These are phyloP conservation scores for Oscheius sp. DNA, from an alignment of 2,888 invertebrate species.

Conservation along the genomic window DNA sequence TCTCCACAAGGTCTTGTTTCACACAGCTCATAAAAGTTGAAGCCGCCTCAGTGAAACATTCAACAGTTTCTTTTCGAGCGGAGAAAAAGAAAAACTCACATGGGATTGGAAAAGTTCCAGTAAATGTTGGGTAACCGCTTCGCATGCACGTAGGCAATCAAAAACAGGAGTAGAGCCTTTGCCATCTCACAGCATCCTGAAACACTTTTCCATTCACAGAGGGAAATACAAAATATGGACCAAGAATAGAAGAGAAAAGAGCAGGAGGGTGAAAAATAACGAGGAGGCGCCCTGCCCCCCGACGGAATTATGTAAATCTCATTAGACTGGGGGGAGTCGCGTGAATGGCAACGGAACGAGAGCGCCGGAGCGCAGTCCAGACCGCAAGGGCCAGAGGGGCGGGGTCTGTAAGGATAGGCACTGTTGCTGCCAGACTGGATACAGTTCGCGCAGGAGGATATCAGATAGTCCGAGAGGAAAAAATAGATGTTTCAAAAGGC, in stretches of 20 bases:
- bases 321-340: conserved; percentile 21
- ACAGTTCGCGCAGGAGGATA: too few species aligned
- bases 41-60: too few species aligned
- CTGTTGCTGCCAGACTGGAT: too few species aligned
- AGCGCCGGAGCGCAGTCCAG: too few species aligned
- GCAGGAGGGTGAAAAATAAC: not conserved
- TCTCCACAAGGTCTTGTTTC: too few species aligned
- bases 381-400: too few species aligned
- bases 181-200: conserved; percentile 34
- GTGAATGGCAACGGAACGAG: conserved; percentile 36
- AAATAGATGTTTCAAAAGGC: too few species aligned
- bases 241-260: not conserved
- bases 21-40: too few species aligned
- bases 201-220: not conserved
- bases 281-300: conserved; percentile 3
- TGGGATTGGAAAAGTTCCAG: conserved; percentile 59
- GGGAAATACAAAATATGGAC: not conserved
- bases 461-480: too few species aligned
- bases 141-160: conserved; percentile 28
- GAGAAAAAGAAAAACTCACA: conserved; percentile 43
- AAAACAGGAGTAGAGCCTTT: conserved; percentile 5
- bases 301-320: conserved; percentile 35
- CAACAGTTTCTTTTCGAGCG: too few species aligned
- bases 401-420: too few species aligned
- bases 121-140: conserved; percentile 57